A percentile compares a stretch with the other conserved stretches of the same genome.
Conservation (phyloP, 2,888 invertebrate species). For the Eledona agricola region DNA sequence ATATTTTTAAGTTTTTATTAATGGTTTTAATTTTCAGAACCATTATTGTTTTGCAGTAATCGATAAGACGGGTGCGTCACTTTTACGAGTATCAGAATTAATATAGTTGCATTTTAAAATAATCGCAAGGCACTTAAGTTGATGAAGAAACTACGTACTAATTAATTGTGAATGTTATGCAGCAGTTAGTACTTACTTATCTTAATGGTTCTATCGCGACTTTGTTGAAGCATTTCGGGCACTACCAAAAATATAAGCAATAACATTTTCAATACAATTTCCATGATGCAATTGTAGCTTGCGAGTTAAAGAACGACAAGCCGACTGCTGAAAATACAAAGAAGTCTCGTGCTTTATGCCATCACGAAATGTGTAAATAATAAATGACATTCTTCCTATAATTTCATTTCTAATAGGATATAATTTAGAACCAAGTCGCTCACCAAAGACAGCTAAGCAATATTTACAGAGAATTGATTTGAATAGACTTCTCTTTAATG, state of each 20-base stretch:
- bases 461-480: constrained; percentile 45
- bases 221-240: too few relatives aligned
- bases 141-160: constrained; percentile 1
- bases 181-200: constrained; percentile 4
- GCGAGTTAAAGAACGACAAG: too few relatives aligned
- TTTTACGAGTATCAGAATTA: too few relatives aligned
- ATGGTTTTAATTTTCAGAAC: too few relatives aligned
- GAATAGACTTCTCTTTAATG: constrained; percentile 38
- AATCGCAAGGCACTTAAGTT: neutral
- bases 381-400: constrained; percentile 40
- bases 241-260: too few relatives aligned
- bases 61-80: too few relatives aligned
- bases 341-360: constrained; percentile 31
- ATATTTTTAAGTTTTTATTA: too few relatives aligned
- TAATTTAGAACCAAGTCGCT: constrained; percentile 35
- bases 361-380: constrained; percentile 45
- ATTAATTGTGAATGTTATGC: neutral
- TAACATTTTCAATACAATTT: too few relatives aligned
- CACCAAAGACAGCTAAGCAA: constrained; percentile 39
- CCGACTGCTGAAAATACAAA: constrained; percentile 23
- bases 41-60: too few relatives aligned
- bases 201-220: neutral
- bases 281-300: too few relatives aligned
- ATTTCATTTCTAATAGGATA: constrained; percentile 40
- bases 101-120: neutral